Evolutionary conservation across 2,797 vertebrate species (phyloP), one percentile per base, ranked within the genome.

Genomic region (Sebastes vulpes): DNA sequence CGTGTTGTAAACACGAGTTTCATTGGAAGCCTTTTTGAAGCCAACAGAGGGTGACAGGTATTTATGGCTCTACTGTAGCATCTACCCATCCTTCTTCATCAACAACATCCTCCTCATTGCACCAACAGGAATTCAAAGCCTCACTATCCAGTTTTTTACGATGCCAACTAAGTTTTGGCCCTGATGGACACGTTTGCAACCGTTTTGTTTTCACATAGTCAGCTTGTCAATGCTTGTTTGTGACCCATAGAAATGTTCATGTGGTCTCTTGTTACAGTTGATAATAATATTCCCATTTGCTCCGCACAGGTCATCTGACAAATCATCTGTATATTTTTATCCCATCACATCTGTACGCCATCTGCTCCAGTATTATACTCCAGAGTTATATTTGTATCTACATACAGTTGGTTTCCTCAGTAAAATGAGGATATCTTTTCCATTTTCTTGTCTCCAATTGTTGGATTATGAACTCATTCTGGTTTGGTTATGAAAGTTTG

Each of bases 11-110:
- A 46, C 42, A 18, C 38, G 3, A 46, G 3, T 46, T 46, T 46
- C 42, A 1, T 7, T 46, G 0, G 42, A 46, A 46, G 14, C 38
- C 38, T 42, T 42, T 42, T 1, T 38, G 14, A 38, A 42, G 38
- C 38, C 38, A 16, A 42, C 38, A 16, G 14, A 42, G 38, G 0
- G 12, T 38, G 35, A 38, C 35, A 42, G 38, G 14, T 46, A 46
- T 18, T 46, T 2, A 46, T 16, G 16, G 1, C 42, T 18, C 6
- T 46, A 46, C 0, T 1, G 42, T 0, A 16, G 14, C 14, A 46
- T 46, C 16, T 18, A 18, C 16, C 16, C 16, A 7, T 18, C 42
- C 6, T 46, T 46, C 42, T 18, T 46, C 42, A 18, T 3, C 16
- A 46, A 46, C 14, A 46, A 3, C 42, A 7, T 0, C 16, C 0